Base-by-base conservation (phyloP, 2,797 vertebrate species). In the Ispidina lecontei region DNA sequence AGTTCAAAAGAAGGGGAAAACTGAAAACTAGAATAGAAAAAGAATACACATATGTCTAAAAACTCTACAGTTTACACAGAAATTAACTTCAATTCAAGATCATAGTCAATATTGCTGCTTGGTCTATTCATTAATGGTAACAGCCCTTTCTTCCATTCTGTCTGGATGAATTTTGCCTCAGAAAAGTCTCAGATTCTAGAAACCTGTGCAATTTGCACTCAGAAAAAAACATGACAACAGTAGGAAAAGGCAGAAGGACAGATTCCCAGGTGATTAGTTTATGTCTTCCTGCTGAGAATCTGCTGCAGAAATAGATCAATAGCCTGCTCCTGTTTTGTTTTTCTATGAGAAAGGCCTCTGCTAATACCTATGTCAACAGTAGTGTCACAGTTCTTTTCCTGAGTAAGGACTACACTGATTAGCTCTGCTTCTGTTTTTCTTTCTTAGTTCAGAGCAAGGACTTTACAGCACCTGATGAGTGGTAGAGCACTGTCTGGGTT, bases 11-110 rank as follows among this genome's bases (percentile, higher is more conserved):
- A 37, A 39, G 56, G 4, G 4, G 14, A 49, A 26, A 49, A 26
- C 12, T 16, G 4, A 7, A 3, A 9, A 19, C 37, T 37, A 37
- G 4, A 47, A 11, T 7, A 16, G 0, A 1, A 4, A 73, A 76
- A 79, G 41, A 60, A 3, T 8, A 21, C 4, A 39, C 5, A 20
- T 7, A 28, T 31, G 39, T 13, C 20, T 70, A 75, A 71, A 63
- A 47, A n/a, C 41, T 77, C 15, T 78, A 7, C 29, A 22, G 9
- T 63, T 92, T 63, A 44, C 13, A 23, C 4, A 47, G 5, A 87
- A 70, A 63, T 26, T 0, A 83, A 55, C 18, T 28, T 20, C 3
- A 51, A 3, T 63, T 87, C 29, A 69, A 83, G 17, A 17, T 37
- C 3, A 1, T 19, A 47, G 16, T 33, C n/a, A 23, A 47, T 37